A percentile compares a stretch with the other conserved stretches of the same genome.
These are phyloP conservation scores for Ataeniobius toweri DNA, from an alignment of 2,797 vertebrate genomes.

Conservation along the genomic window DNA sequence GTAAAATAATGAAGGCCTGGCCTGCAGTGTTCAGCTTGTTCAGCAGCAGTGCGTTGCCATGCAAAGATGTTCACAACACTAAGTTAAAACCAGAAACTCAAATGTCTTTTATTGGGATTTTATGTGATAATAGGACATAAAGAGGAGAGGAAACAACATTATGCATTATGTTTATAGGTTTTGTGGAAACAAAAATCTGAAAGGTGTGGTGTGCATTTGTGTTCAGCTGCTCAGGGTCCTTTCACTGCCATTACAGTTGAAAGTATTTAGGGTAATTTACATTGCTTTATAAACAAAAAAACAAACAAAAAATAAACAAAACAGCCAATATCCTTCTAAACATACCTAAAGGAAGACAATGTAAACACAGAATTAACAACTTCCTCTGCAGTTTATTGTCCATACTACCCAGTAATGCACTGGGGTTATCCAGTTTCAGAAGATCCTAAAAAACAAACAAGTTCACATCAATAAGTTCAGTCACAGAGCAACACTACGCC, in stretches of 20 bases:
- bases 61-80: not conserved
- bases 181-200: not conserved
- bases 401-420: no score
- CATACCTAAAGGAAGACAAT: not conserved
- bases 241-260: not conserved
- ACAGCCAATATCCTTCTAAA: not conserved
- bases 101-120: not conserved
- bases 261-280: not conserved
- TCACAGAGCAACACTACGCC: no score
- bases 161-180: not conserved
- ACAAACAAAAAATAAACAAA: not conserved
- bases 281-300: not conserved
- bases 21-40: not conserved
- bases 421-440: no score
- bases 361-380: no score
- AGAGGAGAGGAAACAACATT: not conserved
- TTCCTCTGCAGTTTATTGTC: no score
- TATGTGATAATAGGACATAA: not conserved
- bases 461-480: no score
- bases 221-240: not conserved
- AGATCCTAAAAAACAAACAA: no score
- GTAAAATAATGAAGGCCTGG: not conserved
- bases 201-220: not conserved
- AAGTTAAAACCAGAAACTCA: not conserved
- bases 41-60: not conserved